Evolutionary conservation across 64 coral and sea anemone species (phyloP).

Genomic region (Orbicella faveolata): DNA sequence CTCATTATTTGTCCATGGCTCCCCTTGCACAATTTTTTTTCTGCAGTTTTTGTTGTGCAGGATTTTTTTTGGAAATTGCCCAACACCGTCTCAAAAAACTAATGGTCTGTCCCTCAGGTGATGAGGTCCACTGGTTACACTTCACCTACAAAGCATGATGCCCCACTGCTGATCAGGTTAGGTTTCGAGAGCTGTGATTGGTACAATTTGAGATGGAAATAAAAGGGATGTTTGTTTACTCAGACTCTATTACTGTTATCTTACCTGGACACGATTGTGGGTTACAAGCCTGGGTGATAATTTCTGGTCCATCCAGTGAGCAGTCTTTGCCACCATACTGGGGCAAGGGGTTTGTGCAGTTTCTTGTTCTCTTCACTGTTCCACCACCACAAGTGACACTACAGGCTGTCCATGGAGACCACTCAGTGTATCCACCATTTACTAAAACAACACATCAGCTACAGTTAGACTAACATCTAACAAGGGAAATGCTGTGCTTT

Average conservation of each 20-base stretch:
- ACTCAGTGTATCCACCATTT: slow-evolving; percentile 67
- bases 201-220: no score
- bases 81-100: no score
- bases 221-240: background rate
- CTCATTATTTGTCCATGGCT: no score
- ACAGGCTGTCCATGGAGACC: slow-evolving; percentile 53
- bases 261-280: slow-evolving; percentile 64
- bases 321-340: slow-evolving; percentile 66
- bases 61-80: no score
- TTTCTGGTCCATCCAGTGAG: slow-evolving; percentile 58
- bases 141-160: no score
- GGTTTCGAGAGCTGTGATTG: no score
- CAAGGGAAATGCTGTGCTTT: no score
- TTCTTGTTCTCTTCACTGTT: slow-evolving; percentile 49
- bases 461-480: background rate
- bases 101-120: no score
- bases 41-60: no score
- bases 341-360: slow-evolving; percentile 64
- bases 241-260: background rate
- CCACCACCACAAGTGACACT: slow-evolving; percentile 66
- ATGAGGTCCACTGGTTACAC: no score
- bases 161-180: no score
- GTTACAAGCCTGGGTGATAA: slow-evolving; percentile 59
- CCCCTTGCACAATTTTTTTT: no score
- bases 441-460: slow-evolving; percentile 17